Base-by-base conservation (phyloP, 2,888 invertebrate genomes). In the Lochmaea crataegi region DNA sequence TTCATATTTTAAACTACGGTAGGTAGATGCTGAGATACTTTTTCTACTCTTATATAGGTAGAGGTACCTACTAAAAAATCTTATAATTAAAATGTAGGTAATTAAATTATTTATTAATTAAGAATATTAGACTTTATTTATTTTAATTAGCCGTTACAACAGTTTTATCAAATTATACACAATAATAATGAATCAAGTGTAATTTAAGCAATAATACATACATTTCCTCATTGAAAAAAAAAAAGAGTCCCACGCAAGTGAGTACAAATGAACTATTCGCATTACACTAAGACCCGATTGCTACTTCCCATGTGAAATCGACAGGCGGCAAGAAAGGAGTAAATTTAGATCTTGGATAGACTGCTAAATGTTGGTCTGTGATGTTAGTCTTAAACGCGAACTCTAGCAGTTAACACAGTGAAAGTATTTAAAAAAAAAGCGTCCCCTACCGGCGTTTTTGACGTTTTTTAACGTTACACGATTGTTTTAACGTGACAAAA, bases 361-460 rank as follows among this genome's bases (percentile, higher is more conserved):
- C 53, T 10, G 53, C 18, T 53, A 26, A 57, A 58, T 26, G 72
- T n/a, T n/a, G n/a, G n/a, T n/a, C n/a, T n/a, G n/a, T n/a, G n/a
- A n/a, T n/a, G n/a, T 61, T 61, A 61, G 72, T 72, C 64, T 72
- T 63, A 60, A 51, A 22, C 53, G 66, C 42, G 75, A 71, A 74
- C 75, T 74, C 73, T 74, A 75, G 73, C 75, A 72, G 74, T 76
- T 76, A 75, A 70, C 76, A 70, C 75, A 77, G 78, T 75, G 68
- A 64, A 65, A 56, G 53, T 45, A 57, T 26, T 65, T n/a, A 14
- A 16, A 56, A 75, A 72, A 74, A 71, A 53, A 71, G 58, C 74
- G 74, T 72, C 74, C 67, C 38, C 68, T 57, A 68, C 76, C 75
- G 75, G 74, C 64, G 71, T 74, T 63, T 68, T 63, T 48, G 53